phyloP scores from a whole-genome alignment of 2,888 invertebrate genomes.

The Druceiella hillmani region DNA sequence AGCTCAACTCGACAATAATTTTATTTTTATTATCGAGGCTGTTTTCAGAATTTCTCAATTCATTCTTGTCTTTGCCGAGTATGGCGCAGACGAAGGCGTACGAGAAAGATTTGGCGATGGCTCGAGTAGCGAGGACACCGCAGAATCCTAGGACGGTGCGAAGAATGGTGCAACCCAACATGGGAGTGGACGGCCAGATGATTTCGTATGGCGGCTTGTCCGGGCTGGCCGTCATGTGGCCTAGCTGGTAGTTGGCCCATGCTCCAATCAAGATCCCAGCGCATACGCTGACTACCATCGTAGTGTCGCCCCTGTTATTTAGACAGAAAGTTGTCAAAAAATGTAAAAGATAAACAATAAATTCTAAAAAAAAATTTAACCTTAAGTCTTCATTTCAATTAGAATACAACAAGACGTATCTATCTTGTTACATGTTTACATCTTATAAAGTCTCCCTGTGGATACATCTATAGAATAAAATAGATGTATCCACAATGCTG shows the following conservation, averaged over 20 bases:
- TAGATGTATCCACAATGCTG: too few relatives aligned
- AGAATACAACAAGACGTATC: too few relatives aligned
- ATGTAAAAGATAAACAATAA: too few relatives aligned
- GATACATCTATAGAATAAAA: too few relatives aligned
- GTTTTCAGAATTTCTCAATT: conserved; percentile 59
- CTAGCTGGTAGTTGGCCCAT: conserved; percentile 80
- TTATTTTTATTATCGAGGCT: conserved; percentile 65
- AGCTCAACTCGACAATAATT: conserved; percentile 72
- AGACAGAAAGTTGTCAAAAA: conserved; percentile 7
- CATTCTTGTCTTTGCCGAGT: conserved; percentile 59
- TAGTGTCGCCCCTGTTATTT: conserved; percentile 76
- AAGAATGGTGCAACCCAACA: conserved; percentile 61
- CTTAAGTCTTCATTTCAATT: too few relatives aligned
- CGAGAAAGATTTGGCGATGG: conserved; percentile 62
- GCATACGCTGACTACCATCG: conserved; percentile 79
- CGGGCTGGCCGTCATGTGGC: conserved; percentile 58
- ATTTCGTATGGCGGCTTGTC: conserved; percentile 67
- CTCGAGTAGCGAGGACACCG: conserved; percentile 64
- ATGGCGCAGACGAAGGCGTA: conserved; percentile 67
- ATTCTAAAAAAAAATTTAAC: too few relatives aligned
- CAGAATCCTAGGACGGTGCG: conserved; percentile 72
- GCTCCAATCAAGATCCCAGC: conserved; percentile 73
- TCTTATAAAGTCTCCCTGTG: too few relatives aligned
- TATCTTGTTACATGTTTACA: too few relatives aligned
- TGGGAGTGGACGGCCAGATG: conserved; percentile 71